Conservation (phyloP, 1,140 invertebrate genomes). For the Solenopsis invicta region DNA sequence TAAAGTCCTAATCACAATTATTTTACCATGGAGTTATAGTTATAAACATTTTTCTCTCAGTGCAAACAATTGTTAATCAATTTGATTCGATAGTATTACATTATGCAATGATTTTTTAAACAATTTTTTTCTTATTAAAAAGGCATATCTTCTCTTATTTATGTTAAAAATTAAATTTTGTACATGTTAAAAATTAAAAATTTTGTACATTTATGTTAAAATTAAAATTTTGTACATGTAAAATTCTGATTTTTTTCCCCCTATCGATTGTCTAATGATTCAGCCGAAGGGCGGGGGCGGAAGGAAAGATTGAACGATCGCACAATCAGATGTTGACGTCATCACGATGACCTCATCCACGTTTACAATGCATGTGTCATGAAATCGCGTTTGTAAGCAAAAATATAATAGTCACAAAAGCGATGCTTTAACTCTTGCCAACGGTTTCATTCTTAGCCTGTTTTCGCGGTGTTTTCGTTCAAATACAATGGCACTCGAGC, state of each 20-base stretch:
- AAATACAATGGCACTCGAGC: slow-evolving; percentile 6
- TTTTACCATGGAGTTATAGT: too few species aligned
- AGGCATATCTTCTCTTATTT: too few species aligned
- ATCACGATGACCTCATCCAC: slow-evolving; percentile 54
- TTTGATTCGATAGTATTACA: too few species aligned
- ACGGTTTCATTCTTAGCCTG: not conserved
- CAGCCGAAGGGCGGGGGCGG: slow-evolving; percentile 20
- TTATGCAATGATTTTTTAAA: too few species aligned
- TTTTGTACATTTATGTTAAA: not conserved
- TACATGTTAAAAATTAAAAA: not conserved
- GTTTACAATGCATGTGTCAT: slow-evolving; percentile 50
- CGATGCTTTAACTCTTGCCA: slow-evolving; percentile 23
- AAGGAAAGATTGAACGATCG: slow-evolving; percentile 22
- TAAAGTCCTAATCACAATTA: too few species aligned
- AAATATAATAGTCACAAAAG: slow-evolving; percentile 30
- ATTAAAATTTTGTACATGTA: too few species aligned
- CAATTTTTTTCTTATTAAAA: too few species aligned
- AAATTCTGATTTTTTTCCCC: not conserved
- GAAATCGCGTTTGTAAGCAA: slow-evolving; percentile 33
- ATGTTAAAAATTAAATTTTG: too few species aligned
- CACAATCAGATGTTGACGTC: slow-evolving; percentile 55
- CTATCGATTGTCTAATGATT: slow-evolving; percentile 7
- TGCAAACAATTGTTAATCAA: too few species aligned
- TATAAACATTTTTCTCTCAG: too few species aligned
- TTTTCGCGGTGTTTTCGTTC: not conserved